These are phyloP conservation scores for Drosophila biarmipes DNA, from an alignment of 1,140 invertebrate genomes.

Conservation along the genomic window DNA sequence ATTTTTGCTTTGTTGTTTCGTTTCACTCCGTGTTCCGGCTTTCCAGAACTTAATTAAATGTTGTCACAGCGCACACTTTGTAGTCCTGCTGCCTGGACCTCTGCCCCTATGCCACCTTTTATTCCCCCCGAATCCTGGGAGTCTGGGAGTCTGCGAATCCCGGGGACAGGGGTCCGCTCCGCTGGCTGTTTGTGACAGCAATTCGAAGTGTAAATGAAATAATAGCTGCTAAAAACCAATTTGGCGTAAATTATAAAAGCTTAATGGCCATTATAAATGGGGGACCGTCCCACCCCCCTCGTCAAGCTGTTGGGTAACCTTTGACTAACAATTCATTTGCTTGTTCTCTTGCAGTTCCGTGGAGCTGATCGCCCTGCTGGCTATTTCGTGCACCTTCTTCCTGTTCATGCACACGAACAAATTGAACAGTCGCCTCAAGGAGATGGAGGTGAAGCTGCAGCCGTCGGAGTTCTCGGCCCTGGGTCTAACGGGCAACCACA, in stretches of 20 bases:
- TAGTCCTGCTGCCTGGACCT: conserved; percentile 32
- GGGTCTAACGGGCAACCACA: conserved; percentile 88
- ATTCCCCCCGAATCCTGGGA: not conserved
- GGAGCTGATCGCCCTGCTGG: conserved; percentile 91
- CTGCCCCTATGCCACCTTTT: conserved; percentile 5
- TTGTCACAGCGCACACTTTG: conserved; percentile 77
- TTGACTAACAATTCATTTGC: conserved; percentile 60
- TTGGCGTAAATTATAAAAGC: conserved; percentile 79
- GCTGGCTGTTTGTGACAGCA: conserved; percentile 63
- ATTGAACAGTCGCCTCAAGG: conserved; percentile 89
- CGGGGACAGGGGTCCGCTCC: not conserved
- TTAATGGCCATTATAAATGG: conserved; percentile 57
- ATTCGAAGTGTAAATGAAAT: conserved; percentile 78
- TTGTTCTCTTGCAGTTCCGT: conserved; percentile 87
- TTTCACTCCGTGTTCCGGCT: conserved; percentile 54
- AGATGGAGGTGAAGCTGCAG: conserved; percentile 91
- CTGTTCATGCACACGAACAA: conserved; percentile 92
- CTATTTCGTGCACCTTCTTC: conserved; percentile 91
- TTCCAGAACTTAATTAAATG: conserved; percentile 79
- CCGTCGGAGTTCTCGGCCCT: conserved; percentile 89
- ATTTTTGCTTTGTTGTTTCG: conserved; percentile 54
- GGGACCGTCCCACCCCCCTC: not conserved
- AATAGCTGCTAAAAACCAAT: conserved; percentile 79
- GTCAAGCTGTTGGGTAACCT: conserved; percentile 29
- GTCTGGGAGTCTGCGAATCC: not conserved